Base-by-base conservation (phyloP, 2,888 invertebrate species). In the Palloptera scutellata region DNA sequence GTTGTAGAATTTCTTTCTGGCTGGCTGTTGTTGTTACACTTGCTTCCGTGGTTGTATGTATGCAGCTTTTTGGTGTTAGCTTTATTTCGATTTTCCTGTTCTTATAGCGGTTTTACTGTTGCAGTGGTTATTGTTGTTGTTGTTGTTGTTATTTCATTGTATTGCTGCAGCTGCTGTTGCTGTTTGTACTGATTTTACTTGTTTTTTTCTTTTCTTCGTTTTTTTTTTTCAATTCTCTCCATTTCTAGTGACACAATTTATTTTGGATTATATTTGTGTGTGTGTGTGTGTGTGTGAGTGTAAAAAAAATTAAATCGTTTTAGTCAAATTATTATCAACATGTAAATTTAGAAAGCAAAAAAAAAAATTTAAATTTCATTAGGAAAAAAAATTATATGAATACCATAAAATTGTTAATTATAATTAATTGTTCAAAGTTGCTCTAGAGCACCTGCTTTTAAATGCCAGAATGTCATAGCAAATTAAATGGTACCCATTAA, bases 321-420 rank as follows among this genome's bases (percentile, higher is more conserved):
- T 69, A 68, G 20, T 42, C 40, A 71, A 74, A 81, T 80, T 81
- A 78, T 75, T 72, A 76, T 54, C 60, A 20, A 64, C 73, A 78
- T 80, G 81, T 78, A 79, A 81, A 82, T 81, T 82, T 78, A 82
- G 81, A 81, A 81, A 81, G 81, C 76, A 70, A 72, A 1, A 48
- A 19, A 20, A 30, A 30, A 2, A 4, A 4, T 54, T 63, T 13
- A 51, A 19, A 15, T 41, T 20, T 17, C 9, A 53, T 19, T 45
- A 45, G 43, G 30, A 30, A 6, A 2, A 30, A 30, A 30, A 30
- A 30, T 4, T 30, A 30, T 30, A 30, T 30, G 30, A 30, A 2
- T 30, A 30, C 30, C 2, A 4, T 30, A 30, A 30, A 30, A 4
- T 30, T 30, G 30, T 30, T 30, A 30, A 30, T 30, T 30, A 30